Evolutionary conservation across 1,140 invertebrate genomes (phyloP).

Genomic region (Rhopalosiphum maidis): DNA sequence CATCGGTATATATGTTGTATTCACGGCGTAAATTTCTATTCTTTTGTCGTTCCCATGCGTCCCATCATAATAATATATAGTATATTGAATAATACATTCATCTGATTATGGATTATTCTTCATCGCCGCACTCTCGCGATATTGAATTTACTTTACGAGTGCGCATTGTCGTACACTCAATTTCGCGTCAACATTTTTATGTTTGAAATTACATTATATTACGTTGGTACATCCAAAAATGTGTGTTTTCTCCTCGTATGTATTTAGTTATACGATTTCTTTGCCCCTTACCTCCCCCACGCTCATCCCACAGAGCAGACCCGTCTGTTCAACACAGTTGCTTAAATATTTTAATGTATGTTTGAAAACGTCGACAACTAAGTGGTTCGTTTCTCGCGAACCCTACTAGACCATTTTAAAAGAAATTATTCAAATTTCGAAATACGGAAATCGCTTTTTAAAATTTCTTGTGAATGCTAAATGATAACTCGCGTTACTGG

Average conservation of each 20-base stretch:
- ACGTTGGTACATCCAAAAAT: neutral
- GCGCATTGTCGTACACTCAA: neutral
- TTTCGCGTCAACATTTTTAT: neutral
- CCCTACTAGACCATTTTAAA: neutral
- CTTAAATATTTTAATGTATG: neutral
- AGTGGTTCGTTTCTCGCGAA: neutral
- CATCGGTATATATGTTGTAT: neutral
- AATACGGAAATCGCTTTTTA: neutral
- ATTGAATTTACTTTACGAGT: constrained; percentile 9
- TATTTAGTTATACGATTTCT: neutral
- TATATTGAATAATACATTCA: constrained; percentile 31
- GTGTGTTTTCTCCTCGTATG: neutral
- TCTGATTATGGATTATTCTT: constrained; percentile 31
- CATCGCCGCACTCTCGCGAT: neutral
- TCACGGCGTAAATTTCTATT: neutral
- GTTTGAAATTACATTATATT: neutral
- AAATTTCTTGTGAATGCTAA: neutral
- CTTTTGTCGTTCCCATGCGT: neutral
- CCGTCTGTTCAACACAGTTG: neutral
- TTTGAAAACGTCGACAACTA: neutral
- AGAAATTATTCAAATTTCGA: neutral
- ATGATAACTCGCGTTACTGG: neutral
- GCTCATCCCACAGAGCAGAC: too few species aligned
- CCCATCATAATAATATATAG: neutral
- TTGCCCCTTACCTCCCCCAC: too few species aligned